These are phyloP conservation scores for Apamea sordens DNA, from an alignment of 2,888 invertebrate species.

Conservation along the genomic window DNA sequence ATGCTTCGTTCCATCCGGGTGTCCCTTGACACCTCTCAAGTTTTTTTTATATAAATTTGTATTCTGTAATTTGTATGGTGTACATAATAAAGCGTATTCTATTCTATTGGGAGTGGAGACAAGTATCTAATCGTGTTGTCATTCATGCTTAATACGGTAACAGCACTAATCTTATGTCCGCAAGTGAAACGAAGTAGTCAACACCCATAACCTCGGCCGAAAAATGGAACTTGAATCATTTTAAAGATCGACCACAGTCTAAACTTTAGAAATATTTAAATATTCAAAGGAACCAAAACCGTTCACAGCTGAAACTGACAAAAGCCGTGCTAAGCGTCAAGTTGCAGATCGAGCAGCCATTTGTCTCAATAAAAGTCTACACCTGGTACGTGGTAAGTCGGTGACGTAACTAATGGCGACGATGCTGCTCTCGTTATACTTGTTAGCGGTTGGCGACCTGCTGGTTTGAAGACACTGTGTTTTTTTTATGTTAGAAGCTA, in stretches of 20 bases:
- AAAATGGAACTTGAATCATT: background rate
- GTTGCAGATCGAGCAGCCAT: constrained; percentile 53
- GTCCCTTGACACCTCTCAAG: no score
- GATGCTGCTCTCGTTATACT: constrained; percentile 36
- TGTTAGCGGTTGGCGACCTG: constrained; percentile 39
- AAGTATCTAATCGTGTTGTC: no score
- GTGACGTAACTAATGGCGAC: constrained; percentile 62
- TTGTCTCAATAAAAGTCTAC: constrained; percentile 73
- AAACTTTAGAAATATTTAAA: background rate
- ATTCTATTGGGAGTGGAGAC: no score
- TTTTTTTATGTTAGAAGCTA: background rate
- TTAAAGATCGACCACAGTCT: no score
- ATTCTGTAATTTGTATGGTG: no score
- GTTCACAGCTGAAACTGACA: constrained; percentile 35
- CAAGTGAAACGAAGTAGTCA: no score
- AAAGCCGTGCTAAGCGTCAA: constrained; percentile 40
- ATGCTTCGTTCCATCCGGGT: no score
- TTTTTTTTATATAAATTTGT: no score
- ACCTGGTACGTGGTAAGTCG: constrained; percentile 64
- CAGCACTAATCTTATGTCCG: no score
- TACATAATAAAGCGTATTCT: no score
- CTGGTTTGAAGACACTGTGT: background rate
- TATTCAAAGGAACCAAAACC: constrained; percentile 22
- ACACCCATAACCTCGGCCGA: no score
- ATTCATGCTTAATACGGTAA: no score